phyloP scores from a whole-genome alignment of 2,113 vertebrate species.

The Dipodomys spectabilis region DNA sequence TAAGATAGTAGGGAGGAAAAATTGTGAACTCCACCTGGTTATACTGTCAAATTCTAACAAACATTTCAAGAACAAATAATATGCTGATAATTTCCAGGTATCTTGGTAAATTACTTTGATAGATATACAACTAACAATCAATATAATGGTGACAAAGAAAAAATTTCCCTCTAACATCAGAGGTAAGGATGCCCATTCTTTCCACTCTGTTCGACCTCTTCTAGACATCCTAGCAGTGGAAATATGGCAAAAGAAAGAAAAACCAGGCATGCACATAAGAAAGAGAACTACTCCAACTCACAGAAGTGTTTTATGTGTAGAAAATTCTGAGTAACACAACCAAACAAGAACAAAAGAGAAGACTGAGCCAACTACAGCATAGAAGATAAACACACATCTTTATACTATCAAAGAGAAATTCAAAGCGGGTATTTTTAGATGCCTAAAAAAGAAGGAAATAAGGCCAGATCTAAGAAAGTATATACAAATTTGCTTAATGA shows the following conservation, averaged over 20 bases:
- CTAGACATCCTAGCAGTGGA: background rate
- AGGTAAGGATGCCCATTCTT: background rate
- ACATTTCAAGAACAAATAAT: background rate
- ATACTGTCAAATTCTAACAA: background rate
- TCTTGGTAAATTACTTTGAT: background rate
- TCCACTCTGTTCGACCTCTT: background rate
- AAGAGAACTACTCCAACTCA: background rate
- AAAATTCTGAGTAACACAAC: background rate
- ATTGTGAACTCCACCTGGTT: background rate
- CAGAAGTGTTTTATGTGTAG: background rate
- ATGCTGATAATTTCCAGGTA: background rate
- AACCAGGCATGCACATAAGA: background rate
- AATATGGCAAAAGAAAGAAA: constrained; percentile 20
- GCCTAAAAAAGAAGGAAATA: background rate
- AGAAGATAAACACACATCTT: background rate
- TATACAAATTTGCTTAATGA: background rate
- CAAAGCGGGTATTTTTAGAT: background rate
- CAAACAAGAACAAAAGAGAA: background rate
- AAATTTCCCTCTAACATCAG: background rate
- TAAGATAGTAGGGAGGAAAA: background rate
- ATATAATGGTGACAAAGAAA: background rate
- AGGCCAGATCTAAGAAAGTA: background rate
- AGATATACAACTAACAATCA: background rate
- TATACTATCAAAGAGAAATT: background rate
- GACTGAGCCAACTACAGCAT: background rate